phyloP scores from a whole-genome alignment of 2,113 vertebrate species.

The Cisticola juncidis region DNA sequence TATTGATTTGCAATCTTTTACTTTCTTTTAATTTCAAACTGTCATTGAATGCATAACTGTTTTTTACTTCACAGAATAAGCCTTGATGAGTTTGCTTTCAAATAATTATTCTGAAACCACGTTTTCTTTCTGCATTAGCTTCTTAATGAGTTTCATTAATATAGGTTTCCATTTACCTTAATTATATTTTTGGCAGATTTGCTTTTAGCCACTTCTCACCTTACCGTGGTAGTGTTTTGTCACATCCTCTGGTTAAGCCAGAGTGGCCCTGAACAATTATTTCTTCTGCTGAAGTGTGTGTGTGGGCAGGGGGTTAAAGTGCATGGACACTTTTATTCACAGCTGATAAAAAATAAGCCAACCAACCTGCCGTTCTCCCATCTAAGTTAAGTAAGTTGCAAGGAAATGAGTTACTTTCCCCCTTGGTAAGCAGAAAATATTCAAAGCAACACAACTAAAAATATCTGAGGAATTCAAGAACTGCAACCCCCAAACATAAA shows the following conservation, averaged over 20 bases:
- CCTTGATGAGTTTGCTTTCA: slow-evolving; percentile 33
- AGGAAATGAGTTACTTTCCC: not conserved
- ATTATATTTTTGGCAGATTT: slow-evolving; percentile 45
- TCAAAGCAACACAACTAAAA: not conserved
- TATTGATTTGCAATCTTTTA: slow-evolving; percentile 67
- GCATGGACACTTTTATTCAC: not conserved
- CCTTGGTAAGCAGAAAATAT: not conserved
- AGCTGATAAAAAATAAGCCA: not conserved
- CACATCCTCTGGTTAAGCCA: not conserved
- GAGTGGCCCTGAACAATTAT: not conserved
- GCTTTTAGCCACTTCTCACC: not conserved
- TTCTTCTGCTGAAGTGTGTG: not conserved
- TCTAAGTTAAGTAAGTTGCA: not conserved
- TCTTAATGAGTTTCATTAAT: slow-evolving; percentile 37
- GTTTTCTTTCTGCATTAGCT: not conserved
- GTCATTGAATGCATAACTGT: not conserved
- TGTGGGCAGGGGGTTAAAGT: not conserved
- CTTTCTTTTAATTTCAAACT: slow-evolving; percentile 44
- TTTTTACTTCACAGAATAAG: not conserved
- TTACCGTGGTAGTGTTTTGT: not conserved
- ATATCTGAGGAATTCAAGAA: not conserved
- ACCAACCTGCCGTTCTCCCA: not conserved
- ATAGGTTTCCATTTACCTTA: slow-evolving; percentile 40
- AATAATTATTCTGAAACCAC: slow-evolving; percentile 1
- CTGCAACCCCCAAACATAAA: not conserved